Evolutionary conservation across 2,888 invertebrate species (phyloP).

Genomic region (Acronicta psi): DNA sequence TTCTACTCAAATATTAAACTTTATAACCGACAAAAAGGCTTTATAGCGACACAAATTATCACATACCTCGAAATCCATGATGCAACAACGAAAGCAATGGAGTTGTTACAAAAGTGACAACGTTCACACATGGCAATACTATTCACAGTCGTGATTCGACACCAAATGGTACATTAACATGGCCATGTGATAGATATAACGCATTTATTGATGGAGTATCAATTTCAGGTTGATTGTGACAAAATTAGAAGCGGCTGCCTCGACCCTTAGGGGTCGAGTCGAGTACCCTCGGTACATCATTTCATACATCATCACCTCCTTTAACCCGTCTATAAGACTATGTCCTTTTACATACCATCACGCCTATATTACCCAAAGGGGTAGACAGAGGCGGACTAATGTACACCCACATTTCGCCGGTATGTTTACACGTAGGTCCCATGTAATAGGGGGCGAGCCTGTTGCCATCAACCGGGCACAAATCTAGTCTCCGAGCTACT

Average conservation of each 20-base stretch:
- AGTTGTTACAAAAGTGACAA: constrained; percentile 44
- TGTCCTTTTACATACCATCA: too few relatives aligned
- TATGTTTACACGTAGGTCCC: too few relatives aligned
- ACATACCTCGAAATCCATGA: constrained; percentile 49
- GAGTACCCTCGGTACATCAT: too few relatives aligned
- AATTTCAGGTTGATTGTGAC: constrained; percentile 16
- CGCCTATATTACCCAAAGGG: too few relatives aligned
- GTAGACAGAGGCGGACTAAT: too few relatives aligned
- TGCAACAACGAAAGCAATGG: constrained; percentile 38
- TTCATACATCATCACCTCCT: too few relatives aligned
- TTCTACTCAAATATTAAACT: background rate
- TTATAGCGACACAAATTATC: constrained; percentile 44
- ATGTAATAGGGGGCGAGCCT: too few relatives aligned
- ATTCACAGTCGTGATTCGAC: constrained; percentile 29
- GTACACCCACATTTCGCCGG: too few relatives aligned
- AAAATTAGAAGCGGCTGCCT: constrained; percentile 2
- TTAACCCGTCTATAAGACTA: too few relatives aligned
- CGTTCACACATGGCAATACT: constrained; percentile 32
- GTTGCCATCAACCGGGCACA: too few relatives aligned
- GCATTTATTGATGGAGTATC: constrained; percentile 28
- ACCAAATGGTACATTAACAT: constrained; percentile 40
- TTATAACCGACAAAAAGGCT: background rate
- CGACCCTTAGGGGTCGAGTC: too few relatives aligned
- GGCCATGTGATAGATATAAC: constrained; percentile 41
- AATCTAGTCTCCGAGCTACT: too few relatives aligned